Evolutionary conservation across 2,888 invertebrate genomes (phyloP).

Genomic region (Notodonta dromedarius): DNA sequence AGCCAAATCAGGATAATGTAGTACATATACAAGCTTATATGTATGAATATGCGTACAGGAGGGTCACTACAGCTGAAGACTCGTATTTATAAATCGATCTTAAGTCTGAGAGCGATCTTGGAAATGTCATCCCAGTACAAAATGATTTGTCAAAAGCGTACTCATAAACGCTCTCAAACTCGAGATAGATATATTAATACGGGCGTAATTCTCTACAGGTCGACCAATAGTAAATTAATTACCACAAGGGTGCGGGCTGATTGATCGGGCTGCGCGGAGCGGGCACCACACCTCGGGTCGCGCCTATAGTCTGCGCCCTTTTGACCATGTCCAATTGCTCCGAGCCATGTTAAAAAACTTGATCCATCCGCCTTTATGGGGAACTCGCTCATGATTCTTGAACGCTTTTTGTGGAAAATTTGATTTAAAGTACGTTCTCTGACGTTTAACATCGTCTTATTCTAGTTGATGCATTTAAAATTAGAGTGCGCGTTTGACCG

Average conservation of each 20-base stretch:
- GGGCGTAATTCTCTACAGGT: constrained; percentile 11
- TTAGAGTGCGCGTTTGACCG: too few relatives aligned
- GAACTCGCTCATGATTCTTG: constrained; percentile 36
- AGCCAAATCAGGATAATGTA: constrained; percentile 32
- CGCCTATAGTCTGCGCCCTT: constrained; percentile 54
- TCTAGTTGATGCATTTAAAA: constrained; percentile 7
- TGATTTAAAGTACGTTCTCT: constrained; percentile 28
- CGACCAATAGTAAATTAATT: constrained; percentile 65
- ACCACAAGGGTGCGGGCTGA: constrained; percentile 57
- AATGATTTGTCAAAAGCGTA: too few relatives aligned
- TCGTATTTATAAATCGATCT: too few relatives aligned
- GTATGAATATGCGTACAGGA: background rate
- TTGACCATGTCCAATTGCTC: constrained; percentile 60
- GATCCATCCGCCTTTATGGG: constrained; percentile 52
- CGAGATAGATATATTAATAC: too few relatives aligned
- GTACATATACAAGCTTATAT: background rate
- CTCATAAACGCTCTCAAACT: too few relatives aligned
- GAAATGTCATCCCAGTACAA: too few relatives aligned
- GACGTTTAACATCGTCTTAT: constrained; percentile 28
- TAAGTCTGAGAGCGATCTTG: too few relatives aligned
- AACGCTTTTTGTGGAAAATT: constrained; percentile 41
- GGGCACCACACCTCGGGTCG: constrained; percentile 51
- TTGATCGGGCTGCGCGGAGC: constrained; percentile 53
- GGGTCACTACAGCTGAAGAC: background rate
- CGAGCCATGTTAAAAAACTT: constrained; percentile 61